These are phyloP conservation scores for Chrysaora quinquecirrha DNA, from an alignment of 30 jellyfish, hydroid and myxozoan genomes.

Conservation along the genomic window DNA sequence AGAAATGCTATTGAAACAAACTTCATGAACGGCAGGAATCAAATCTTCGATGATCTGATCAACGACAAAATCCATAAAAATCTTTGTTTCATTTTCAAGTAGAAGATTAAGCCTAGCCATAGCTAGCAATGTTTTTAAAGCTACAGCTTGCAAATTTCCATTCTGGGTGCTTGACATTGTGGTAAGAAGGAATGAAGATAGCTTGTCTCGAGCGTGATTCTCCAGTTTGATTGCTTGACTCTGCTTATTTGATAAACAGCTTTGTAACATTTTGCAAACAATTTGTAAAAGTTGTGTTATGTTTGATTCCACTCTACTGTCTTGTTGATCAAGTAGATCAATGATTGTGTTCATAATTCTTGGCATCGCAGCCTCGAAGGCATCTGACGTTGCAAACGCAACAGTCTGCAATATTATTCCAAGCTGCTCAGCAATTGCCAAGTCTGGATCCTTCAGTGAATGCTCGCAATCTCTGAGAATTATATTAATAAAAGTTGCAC, in stretches of 20 bases:
- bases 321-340: constrained; percentile 10
- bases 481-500: constrained; percentile 29
- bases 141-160: background rate
- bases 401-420: constrained; percentile 20
- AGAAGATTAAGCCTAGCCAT: constrained; percentile 5
- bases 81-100: constrained; percentile 3
- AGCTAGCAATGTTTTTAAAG: constrained; percentile 26
- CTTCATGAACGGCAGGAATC: background rate
- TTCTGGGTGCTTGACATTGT: constrained; percentile 22
- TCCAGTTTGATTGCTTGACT: background rate
- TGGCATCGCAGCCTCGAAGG: constrained; percentile 32
- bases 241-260: background rate
- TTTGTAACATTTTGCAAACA: background rate
- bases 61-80: background rate
- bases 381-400: constrained; percentile 35
- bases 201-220: background rate
- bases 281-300: constrained; percentile 7
- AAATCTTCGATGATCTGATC: background rate
- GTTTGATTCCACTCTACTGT: background rate
- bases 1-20: constrained; percentile 17
- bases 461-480: constrained; percentile 73
- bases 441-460: constrained; percentile 82
- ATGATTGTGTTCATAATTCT: constrained; percentile 6
- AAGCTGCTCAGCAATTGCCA: constrained; percentile 37
- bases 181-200: constrained; percentile 23